A percentile compares a stretch with the other conserved stretches of the same genome.
Evolutionary conservation across 2,113 vertebrate genomes (phyloP).

Genomic region (Sus scrofa): T2T-Sscrofa CM000812.6:111490001-111490500

Average conservation of each 20-base stretch:
- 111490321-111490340: neutral
- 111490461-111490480: too few species aligned
- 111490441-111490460: neutral
- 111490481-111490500: too few species aligned
- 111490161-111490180: neutral
- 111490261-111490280: neutral
- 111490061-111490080: neutral
- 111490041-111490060: neutral
- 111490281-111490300: neutral
- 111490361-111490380: neutral
- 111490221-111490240: neutral
- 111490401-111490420: neutral
- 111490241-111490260: neutral
- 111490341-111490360: neutral
- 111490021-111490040: neutral
- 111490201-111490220: neutral
- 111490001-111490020: accelerated
- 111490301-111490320: neutral
- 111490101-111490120: neutral
- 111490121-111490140: neutral
- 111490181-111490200: neutral
- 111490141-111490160: neutral
- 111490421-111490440: neutral
- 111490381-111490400: neutral
- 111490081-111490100: neutral